Base-by-base conservation (phyloP, 2,888 invertebrate genomes). In the Lacanobia wlatinum region DNA sequence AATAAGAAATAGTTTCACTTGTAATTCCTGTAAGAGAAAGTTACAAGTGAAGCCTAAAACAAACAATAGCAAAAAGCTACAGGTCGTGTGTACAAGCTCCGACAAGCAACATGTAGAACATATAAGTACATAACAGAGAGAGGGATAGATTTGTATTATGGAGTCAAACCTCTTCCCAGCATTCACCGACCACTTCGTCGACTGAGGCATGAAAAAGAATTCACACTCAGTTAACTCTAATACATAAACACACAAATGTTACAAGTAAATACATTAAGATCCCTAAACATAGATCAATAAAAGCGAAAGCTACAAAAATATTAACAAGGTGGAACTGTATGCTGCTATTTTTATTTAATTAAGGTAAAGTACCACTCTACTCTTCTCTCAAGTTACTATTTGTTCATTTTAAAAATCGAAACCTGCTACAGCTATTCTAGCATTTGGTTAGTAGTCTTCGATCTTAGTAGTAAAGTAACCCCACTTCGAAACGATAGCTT, bases 161-260 rank as follows among this genome's bases (percentile, higher is more conserved):
- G 88, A 89, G 78, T 89, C 96, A 94, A 95, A 96, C 96, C 96
- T 96, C 95, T 71, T 94, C 94, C 83, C 92, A 93, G 89, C 92
- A 92, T 85, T 94, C 95, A 90, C 91, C 91, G 79, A 90, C 87
- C 89, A 93, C 94, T 91, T 96, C 96, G 92, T 96, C 95, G 88
- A 96, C 96, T 96, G 95, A 87, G 91, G 95, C 96, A 95, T 96
- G 96, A 89, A 96, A 96, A 92, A 80, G 78, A 86, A 86, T 84
- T 84, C 76, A 84, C 76, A 86, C 76, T 76, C 58, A 77, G 66
- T 84, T 86, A 83, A 73, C 72, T 79, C 80, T 73, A 64, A 80
- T 48, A 73, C 69, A 70, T 28, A 48, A 58, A 70, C 61, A 81
- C 61, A 80, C 52, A 63, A 23, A 72, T 68, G n/a, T 76, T 43